Evolutionary conservation across 2,113 vertebrate genomes (phyloP), one percentile per base, ranked within the genome.

Genomic region (Mastomys coucha): DNA sequence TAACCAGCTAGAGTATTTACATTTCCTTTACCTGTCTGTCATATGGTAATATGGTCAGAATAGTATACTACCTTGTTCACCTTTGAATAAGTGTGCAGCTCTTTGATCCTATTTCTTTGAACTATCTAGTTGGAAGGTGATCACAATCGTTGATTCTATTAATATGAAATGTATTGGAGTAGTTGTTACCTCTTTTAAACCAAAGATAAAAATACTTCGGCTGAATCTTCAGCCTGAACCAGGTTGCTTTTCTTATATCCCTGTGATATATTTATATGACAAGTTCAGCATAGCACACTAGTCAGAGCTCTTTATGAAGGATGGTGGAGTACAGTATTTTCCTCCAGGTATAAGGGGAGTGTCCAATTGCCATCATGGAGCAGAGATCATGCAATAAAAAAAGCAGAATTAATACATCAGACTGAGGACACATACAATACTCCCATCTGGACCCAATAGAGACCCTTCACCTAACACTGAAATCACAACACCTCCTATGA

Each of bases 131-230:
- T 28, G 8, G 12, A 78, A 90, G 13, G 4, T 85, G n/a, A 94
- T 65, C 8, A 42, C 19, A 91, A 11, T 88, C 77, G 56, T 89
- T 97, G 93, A 72, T 75, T 22, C 81, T 19, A 91, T 82, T 85
- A 42, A 56, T 36, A 78, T 24, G 1, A 7, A 81, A 9, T 78
- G 16, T 49, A 53, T 5, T 77, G 24, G 13, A 12, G 63, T 67
- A 36, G 56, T 81, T 69, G 70, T 73, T 77, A 80, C 51, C 53
- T 77, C 10, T 77, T 58, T 89, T 78, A 45, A 94, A 78, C 70
- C 10, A 58, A 91, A 91, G 5, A 82, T 33, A 91, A 90, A 60
- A 80, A 33, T n/a, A 17, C 8, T 13, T 63, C 56, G 39, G 51
- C 13, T 60, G 28, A 8, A 58, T 65, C 51, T 77, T 78, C 58